Evolutionary conservation across 2,113 vertebrate species (phyloP).

Genomic region (Otus sunia): DNA sequence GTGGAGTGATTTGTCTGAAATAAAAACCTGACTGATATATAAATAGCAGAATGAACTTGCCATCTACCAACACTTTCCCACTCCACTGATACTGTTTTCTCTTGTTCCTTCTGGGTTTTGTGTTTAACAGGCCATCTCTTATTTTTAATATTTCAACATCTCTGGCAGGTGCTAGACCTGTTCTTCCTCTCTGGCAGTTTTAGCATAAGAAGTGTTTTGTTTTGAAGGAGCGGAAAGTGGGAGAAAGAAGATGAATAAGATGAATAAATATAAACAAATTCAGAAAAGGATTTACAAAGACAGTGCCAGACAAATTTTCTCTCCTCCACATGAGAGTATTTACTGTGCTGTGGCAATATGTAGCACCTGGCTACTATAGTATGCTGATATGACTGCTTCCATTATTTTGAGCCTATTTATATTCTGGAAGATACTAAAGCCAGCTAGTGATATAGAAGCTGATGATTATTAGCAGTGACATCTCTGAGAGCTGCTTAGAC

Average conservation of each 20-base stretch:
- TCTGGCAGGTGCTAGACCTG: background rate
- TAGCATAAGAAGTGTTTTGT: background rate
- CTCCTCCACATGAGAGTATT: background rate
- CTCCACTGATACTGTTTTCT: background rate
- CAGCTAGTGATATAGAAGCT: background rate
- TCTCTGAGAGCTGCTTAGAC: background rate
- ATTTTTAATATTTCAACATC: background rate
- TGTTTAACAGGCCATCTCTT: background rate
- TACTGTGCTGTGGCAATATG: background rate
- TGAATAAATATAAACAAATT: background rate
- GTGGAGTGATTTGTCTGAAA: background rate
- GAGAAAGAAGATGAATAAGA: background rate
- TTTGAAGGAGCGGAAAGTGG: background rate
- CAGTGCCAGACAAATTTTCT: background rate
- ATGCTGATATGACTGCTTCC: background rate
- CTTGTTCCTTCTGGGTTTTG: background rate
- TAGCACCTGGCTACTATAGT: background rate
- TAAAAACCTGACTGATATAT: background rate
- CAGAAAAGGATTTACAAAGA: background rate
- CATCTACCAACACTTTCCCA: background rate
- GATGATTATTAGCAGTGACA: background rate
- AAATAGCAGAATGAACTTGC: background rate
- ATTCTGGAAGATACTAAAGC: background rate
- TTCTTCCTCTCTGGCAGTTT: background rate
- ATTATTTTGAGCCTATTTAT: background rate